These are phyloP conservation scores for Drosophila meridionalis DNA, from an alignment of 2,888 invertebrate species.

Conservation along the genomic window DNA sequence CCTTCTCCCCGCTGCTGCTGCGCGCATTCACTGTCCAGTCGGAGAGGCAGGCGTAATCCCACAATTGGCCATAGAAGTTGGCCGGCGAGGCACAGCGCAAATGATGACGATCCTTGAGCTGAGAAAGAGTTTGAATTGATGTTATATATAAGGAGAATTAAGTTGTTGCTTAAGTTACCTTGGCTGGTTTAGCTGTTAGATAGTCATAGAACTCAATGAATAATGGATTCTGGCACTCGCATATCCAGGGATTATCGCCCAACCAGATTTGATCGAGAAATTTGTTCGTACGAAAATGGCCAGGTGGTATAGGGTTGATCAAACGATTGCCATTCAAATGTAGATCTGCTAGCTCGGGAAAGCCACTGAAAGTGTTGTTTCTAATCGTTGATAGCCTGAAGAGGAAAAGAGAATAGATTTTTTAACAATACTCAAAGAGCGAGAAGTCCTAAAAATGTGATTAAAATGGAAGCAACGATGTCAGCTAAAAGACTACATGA, in stretches of 20 bases:
- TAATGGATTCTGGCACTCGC: conserved; percentile 88
- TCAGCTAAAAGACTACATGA: too few relatives aligned
- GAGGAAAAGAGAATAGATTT: too few relatives aligned
- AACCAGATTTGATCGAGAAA: conserved; percentile 87
- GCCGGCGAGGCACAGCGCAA: conserved; percentile 89
- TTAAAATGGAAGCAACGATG: too few relatives aligned
- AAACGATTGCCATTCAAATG: conserved; percentile 90
- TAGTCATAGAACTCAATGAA: conserved; percentile 88
- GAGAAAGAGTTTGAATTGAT: background rate
- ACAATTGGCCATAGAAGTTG: conserved; percentile 87
- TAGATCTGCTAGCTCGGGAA: conserved; percentile 87
- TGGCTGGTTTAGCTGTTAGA: conserved; percentile 87
- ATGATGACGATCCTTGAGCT: conserved; percentile 83
- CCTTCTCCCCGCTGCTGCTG: conserved; percentile 85
- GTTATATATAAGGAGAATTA: background rate
- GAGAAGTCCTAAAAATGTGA: too few relatives aligned
- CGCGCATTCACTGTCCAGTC: conserved; percentile 87
- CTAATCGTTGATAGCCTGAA: conserved; percentile 87
- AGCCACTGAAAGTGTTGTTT: conserved; percentile 88
- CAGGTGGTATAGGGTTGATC: conserved; percentile 87
- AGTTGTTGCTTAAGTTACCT: conserved; percentile 56
- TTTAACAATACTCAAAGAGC: too few relatives aligned
- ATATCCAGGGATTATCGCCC: conserved; percentile 91
- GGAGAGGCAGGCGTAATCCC: conserved; percentile 89
- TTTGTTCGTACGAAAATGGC: conserved; percentile 87